phyloP scores from a whole-genome alignment of 2,888 invertebrate genomes.

The Epinotia brunnichana region DNA sequence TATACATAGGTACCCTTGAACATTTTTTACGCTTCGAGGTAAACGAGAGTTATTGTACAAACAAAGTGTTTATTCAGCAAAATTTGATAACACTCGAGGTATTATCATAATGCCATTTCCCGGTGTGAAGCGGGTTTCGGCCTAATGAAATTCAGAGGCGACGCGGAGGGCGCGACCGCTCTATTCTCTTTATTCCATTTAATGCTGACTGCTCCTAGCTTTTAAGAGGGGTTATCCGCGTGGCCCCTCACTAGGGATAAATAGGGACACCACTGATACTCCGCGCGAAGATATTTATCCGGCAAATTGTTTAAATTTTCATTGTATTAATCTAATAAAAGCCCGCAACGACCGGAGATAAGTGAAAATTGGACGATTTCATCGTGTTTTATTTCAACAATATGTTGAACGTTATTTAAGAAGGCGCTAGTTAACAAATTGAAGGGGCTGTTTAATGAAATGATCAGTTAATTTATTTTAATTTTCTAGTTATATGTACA shows the following conservation, averaged over 20 bases:
- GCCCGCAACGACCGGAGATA: constrained; percentile 78
- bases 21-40: constrained; percentile 49
- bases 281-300: constrained; percentile 82
- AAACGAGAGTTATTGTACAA: constrained; percentile 70
- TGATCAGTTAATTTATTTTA: constrained; percentile 8
- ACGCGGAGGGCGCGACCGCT: constrained; percentile 67
- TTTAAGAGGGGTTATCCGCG: constrained; percentile 83
- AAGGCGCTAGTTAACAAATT: constrained; percentile 65
- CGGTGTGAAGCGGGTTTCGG: constrained; percentile 81
- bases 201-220: constrained; percentile 84
- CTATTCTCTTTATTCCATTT: constrained; percentile 83
- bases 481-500: background rate
- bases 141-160: constrained; percentile 82
- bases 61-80: constrained; percentile 80
- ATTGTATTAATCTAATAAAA: constrained; percentile 83
- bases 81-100: constrained; percentile 80
- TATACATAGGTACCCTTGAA: background rate
- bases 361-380: constrained; percentile 71
- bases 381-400: constrained; percentile 71
- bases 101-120: constrained; percentile 82
- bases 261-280: constrained; percentile 82
- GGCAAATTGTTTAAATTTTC: constrained; percentile 85
- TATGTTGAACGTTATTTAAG: constrained; percentile 63
- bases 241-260: constrained; percentile 81
- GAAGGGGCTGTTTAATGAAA: constrained; percentile 24